Conservation (phyloP, 2,797 vertebrate genomes). For the Sarcoramphus papa region DNA sequence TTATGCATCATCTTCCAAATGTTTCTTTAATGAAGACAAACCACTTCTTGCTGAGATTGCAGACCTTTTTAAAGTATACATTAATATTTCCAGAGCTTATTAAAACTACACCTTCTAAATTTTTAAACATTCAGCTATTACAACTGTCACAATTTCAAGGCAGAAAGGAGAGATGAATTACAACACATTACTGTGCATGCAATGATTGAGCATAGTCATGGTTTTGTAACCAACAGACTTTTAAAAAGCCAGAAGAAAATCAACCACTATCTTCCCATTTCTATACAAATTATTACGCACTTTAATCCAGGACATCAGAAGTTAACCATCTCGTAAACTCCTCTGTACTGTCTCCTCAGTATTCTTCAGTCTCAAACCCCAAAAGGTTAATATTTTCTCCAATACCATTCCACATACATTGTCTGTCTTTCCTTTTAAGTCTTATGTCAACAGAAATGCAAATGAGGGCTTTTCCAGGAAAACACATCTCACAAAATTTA, state of each 20-base stretch:
- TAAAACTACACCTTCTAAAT: slow-evolving; percentile 10
- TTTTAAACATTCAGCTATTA: slow-evolving; percentile 24
- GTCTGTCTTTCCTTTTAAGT: neutral
- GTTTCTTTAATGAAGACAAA: slow-evolving; percentile 41
- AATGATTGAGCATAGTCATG: neutral
- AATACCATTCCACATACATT: neutral
- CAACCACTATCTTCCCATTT: neutral
- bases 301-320: neutral
- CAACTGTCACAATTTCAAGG: neutral
- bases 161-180: neutral
- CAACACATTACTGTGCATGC: neutral
- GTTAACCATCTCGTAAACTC: neutral
- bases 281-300: neutral
- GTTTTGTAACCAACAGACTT: neutral
- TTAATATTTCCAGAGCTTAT: slow-evolving; percentile 22
- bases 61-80: neutral
- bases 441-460: neutral
- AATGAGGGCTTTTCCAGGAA: neutral
- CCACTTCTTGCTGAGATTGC: neutral
- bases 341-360: neutral
- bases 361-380: neutral
- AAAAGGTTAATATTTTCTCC: neutral
- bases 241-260: neutral
- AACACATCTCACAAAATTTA: neutral
- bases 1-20: neutral